A percentile compares a stretch with the other conserved stretches of the same genome.
Evolutionary conservation across 2,888 invertebrate genomes (phyloP).

Genomic region (Corythucha ciliata): DNA sequence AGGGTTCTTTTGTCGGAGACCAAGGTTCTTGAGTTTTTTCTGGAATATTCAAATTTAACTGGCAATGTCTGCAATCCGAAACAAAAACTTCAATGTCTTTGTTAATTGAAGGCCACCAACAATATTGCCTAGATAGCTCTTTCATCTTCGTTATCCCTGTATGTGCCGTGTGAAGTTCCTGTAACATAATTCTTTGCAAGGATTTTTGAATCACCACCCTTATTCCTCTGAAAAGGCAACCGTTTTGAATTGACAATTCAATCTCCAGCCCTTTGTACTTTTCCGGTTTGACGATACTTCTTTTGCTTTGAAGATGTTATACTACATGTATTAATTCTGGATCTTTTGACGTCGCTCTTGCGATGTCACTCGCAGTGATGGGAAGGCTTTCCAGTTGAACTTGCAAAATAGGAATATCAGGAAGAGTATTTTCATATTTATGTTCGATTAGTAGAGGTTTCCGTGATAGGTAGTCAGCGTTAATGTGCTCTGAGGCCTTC

Average conservation of each 20-base stretch:
- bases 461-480: constrained; percentile 15
- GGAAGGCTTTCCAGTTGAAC: constrained; percentile 11
- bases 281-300: no score
- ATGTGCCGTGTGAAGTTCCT: constrained; percentile 9
- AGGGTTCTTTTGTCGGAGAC: constrained; percentile 8
- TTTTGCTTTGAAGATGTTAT: no score
- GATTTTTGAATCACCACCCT: constrained; percentile 6
- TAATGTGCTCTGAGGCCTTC: constrained; percentile 9
- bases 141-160: constrained; percentile 15
- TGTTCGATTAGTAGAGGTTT: constrained; percentile 11
- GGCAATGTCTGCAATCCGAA: constrained; percentile 10
- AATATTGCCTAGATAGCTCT: constrained; percentile 3
- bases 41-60: background rate
- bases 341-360: constrained; percentile 12
- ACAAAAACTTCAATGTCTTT: constrained; percentile 7
- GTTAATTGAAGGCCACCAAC: constrained; percentile 12
- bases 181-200: background rate
- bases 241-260: constrained; percentile 11
- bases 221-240: constrained; percentile 17
- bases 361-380: constrained; percentile 4
- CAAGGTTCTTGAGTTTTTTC: constrained; percentile 5
- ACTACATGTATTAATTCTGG: constrained; percentile 8
- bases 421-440: no score
- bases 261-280: no score
- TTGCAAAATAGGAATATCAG: constrained; percentile 10